Evolutionary conservation across 2,797 vertebrate genomes (phyloP).

Genomic region (Microcaecilia unicolor): DNA sequence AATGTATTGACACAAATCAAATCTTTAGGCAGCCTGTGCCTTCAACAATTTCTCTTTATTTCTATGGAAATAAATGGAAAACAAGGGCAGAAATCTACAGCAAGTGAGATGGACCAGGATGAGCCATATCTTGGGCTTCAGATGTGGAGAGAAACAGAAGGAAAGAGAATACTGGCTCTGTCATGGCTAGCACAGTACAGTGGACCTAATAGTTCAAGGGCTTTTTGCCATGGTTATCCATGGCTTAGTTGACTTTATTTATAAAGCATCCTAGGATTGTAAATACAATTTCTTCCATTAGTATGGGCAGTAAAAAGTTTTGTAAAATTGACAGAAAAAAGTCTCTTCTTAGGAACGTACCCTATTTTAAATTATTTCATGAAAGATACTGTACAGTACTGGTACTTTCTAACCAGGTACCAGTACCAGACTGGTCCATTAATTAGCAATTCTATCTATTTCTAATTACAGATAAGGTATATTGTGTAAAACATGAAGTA

Average conservation of each 20-base stretch:
- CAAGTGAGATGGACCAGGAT: constrained; percentile 18
- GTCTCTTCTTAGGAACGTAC: constrained; percentile 25
- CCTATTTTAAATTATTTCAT: constrained; percentile 46
- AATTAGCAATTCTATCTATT: constrained; percentile 45
- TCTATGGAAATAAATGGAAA: constrained; percentile 41
- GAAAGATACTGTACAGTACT: constrained; percentile 29
- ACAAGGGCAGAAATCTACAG: constrained; percentile 31
- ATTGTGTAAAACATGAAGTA: constrained; percentile 22
- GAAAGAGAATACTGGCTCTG: too few species aligned
- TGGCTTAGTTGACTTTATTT: too few species aligned
- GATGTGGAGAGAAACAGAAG: too few species aligned
- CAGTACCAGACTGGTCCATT: constrained; percentile 56
- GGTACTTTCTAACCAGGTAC: constrained; percentile 42
- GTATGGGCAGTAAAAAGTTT: constrained; percentile 42
- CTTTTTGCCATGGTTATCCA: too few species aligned
- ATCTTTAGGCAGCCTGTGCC: constrained; percentile 83
- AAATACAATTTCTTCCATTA: too few species aligned
- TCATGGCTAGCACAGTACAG: too few species aligned
- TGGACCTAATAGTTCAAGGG: too few species aligned
- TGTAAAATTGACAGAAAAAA: too few species aligned
- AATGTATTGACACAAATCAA: constrained; percentile 65
- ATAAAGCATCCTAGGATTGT: too few species aligned
- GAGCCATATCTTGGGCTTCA: too few species aligned
- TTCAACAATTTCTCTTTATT: constrained; percentile 55
- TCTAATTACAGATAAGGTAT: constrained; percentile 34